Evolutionary conservation across 2,797 vertebrate species (phyloP).

Genomic region (Coregonus suidteri): DNA sequence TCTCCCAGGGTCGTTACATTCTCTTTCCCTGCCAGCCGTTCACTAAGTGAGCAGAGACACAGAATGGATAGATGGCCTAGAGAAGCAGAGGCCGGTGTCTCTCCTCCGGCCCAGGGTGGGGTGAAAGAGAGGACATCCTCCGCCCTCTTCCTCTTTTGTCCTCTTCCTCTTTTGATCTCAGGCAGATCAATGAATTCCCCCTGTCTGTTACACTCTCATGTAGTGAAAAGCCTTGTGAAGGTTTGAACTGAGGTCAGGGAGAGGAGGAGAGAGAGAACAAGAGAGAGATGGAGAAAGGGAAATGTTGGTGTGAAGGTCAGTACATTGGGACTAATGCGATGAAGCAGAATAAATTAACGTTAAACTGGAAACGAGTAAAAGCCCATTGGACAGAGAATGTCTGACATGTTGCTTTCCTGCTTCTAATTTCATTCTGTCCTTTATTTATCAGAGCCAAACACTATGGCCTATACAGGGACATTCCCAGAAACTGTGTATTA

Average conservation of each 20-base stretch:
- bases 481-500: background rate
- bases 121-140: constrained; percentile 10
- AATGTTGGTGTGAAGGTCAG: background rate
- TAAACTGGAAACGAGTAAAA: background rate
- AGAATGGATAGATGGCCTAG: background rate
- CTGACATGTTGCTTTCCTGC: background rate
- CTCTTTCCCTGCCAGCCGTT: background rate
- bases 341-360: background rate
- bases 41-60: background rate
- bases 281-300: background rate
- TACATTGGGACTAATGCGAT: background rate
- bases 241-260: background rate
- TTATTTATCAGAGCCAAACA: background rate
- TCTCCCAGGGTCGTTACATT: background rate
- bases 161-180: constrained; percentile 25
- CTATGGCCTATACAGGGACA: background rate
- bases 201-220: constrained; percentile 2
- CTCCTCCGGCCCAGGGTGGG: background rate
- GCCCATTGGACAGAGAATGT: background rate
- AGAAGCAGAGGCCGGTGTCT: no score
- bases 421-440: background rate
- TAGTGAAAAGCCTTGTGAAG: background rate
- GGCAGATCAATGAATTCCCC: constrained; percentile 18
- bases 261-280: constrained; percentile 7
- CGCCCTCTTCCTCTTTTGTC: constrained; percentile 16